These are phyloP conservation scores for Accipiter virgatus DNA, from an alignment of 2,113 vertebrate species.

Conservation along the genomic window DNA sequence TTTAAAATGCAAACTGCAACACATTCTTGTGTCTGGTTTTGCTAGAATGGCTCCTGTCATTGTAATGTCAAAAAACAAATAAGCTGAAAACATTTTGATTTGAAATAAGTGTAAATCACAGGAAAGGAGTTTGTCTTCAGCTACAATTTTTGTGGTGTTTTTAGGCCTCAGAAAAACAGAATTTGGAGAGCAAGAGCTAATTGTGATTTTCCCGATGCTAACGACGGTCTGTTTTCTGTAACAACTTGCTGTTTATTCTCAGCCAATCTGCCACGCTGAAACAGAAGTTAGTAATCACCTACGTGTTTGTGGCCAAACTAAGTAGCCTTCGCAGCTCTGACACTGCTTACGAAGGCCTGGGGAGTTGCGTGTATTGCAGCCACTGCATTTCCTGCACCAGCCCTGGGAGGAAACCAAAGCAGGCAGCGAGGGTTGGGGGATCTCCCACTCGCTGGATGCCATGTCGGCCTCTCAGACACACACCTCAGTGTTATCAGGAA, in stretches of 20 bases:
- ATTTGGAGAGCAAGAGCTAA: neutral
- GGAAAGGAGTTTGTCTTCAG: neutral
- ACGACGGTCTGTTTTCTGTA: neutral
- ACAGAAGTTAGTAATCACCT: neutral
- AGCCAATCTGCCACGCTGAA: neutral
- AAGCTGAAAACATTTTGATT: neutral
- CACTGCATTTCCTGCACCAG: conserved; percentile 3
- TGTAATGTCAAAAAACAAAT: neutral
- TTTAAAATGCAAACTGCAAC: neutral
- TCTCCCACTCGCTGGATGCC: neutral
- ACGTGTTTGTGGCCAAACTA: neutral
- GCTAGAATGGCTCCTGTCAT: neutral
- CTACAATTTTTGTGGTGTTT: neutral
- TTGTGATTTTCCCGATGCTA: neutral
- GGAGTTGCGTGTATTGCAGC: neutral
- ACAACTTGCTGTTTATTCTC: neutral
- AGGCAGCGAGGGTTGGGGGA: conserved; percentile 8
- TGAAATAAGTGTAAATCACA: neutral
- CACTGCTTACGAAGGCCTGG: neutral
- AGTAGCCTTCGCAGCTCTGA: neutral
- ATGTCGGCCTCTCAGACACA: neutral
- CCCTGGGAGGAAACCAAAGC: conserved; percentile 17
- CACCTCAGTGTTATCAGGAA: neutral
- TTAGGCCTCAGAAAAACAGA: neutral
- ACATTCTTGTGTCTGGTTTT: neutral